A percentile compares a stretch with the other conserved stretches of the same genome.
These are phyloP conservation scores for Micromesistius poutassou DNA, from an alignment of 2,797 vertebrate species.

Conservation along the genomic window DNA sequence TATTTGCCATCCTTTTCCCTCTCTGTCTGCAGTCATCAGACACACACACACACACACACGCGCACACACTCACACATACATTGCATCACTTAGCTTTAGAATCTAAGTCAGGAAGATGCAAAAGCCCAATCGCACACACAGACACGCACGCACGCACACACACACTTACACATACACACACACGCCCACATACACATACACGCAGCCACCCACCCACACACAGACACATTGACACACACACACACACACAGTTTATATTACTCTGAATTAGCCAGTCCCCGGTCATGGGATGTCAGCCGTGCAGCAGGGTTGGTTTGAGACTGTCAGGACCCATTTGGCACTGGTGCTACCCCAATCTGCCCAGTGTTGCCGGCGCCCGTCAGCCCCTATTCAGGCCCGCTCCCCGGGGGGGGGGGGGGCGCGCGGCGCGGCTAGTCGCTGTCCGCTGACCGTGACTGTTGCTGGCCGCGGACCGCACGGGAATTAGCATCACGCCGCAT, in stretches of 20 bases:
- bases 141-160: not conserved
- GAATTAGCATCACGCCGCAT: conserved; percentile 39
- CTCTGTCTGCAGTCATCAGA: not conserved
- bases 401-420: conserved; percentile 45
- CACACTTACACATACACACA: too few relatives aligned
- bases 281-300: conserved; percentile 34
- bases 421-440: conserved; percentile 36
- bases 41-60: not conserved
- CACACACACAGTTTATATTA: too few relatives aligned
- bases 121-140: not conserved
- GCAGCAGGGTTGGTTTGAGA: conserved; percentile 67
- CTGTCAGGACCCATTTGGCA: conserved; percentile 66
- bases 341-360: conserved; percentile 23
- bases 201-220: too few relatives aligned
- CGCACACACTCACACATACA: not conserved
- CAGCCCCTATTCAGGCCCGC: conserved; percentile 61
- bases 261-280: too few relatives aligned
- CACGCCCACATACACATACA: too few relatives aligned
- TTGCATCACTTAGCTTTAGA: not conserved
- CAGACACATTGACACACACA: too few relatives aligned
- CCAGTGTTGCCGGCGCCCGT: conserved; percentile 56
- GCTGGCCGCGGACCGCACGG: conserved; percentile 45
- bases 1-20: not conserved
- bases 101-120: too few relatives aligned
- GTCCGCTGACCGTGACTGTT: conserved; percentile 50